These are phyloP conservation scores for Bembecia ichneumoniformis DNA, from an alignment of 2,888 invertebrate genomes.

Conservation along the genomic window DNA sequence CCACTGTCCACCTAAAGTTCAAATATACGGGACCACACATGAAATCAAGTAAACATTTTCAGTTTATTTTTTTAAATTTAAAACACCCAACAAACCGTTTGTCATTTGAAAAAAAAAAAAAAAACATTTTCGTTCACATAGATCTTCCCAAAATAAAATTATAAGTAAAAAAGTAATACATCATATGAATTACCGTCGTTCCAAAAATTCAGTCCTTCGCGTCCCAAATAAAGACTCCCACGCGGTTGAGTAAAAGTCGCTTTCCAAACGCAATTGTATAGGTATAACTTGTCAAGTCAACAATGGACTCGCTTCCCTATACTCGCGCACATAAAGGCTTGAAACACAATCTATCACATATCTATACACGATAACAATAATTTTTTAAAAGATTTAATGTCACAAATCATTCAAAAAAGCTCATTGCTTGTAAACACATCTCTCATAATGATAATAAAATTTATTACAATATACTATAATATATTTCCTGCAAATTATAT, in stretches of 20 bases:
- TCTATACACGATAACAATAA: not conserved
- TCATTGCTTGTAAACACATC: too few relatives aligned
- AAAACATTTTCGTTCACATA: conserved; percentile 3
- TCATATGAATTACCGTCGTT: conserved; percentile 40
- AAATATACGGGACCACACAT: not conserved
- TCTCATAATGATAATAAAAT: too few relatives aligned
- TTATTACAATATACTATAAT: too few relatives aligned
- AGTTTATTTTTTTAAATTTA: not conserved
- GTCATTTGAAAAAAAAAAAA: conserved; percentile 8
- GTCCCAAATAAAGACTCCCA: conserved; percentile 50
- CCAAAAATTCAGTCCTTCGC: conserved; percentile 37
- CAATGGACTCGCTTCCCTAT: conserved; percentile 26
- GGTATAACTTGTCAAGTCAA: conserved; percentile 36
- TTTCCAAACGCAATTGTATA: conserved; percentile 51
- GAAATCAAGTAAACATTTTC: not conserved
- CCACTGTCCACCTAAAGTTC: not conserved
- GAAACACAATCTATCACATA: not conserved
- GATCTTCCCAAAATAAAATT: conserved; percentile 6
- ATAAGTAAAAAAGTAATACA: conserved; percentile 31
- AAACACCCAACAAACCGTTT: conserved; percentile 4
- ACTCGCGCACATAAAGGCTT: not conserved
- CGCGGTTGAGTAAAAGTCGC: conserved; percentile 50
- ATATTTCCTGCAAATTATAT: too few relatives aligned
- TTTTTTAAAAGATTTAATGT: too few relatives aligned
- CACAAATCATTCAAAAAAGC: too few relatives aligned